Base-by-base conservation (phyloP, 2,113 vertebrate genomes). In the Chlamydotis undulata region DNA sequence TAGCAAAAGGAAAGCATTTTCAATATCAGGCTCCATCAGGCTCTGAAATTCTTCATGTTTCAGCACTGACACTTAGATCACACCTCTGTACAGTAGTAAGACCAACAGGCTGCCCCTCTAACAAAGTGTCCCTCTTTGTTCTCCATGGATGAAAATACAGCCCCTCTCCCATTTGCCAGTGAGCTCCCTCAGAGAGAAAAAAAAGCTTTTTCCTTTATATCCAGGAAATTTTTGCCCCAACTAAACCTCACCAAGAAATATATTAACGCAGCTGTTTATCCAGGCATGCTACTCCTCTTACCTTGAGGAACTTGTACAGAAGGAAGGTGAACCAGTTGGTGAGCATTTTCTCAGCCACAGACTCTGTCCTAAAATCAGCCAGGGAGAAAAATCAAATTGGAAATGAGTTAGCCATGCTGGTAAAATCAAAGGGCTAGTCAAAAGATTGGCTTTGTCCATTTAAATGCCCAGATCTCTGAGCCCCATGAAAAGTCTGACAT, bases 241-340 rank as follows among this genome's bases (percentile, higher is more conserved):
- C 14, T 35, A 18, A 74, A 59, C 47, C 29, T 71, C 37, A 31
- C 5, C 33, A 69, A 64, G 56, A 41, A 73, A 71, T 15, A 3
- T 2, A 35, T 63, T 16, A 63, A 80, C 60, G 73, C 14, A 52
- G 12, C 17, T 49, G 2, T 13, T 68, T 25, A 25, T 19, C 16
- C 59, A 21, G 26, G 19, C 8, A 2, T 12, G 17, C 7, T 31
- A 16, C 29, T 79, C 15, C 49, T 63, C 96, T 94, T 98, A 99
- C 99, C 98, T 99, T 99, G 57, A 99, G 98, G 92, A 99, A 99
- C 86, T 99, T 99, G 97, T 99, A 99, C 49, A 99, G 97, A 22
- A 99, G 98, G 92, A 99, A 99, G 9, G 99, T 99, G 96, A 99
- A 99, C 99, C 99, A 99, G 57, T 99, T 99, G 52, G 99, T 99